Evolutionary conservation across 2,888 invertebrate genomes (phyloP).

Genomic region (Alsophila aescularia): DNA sequence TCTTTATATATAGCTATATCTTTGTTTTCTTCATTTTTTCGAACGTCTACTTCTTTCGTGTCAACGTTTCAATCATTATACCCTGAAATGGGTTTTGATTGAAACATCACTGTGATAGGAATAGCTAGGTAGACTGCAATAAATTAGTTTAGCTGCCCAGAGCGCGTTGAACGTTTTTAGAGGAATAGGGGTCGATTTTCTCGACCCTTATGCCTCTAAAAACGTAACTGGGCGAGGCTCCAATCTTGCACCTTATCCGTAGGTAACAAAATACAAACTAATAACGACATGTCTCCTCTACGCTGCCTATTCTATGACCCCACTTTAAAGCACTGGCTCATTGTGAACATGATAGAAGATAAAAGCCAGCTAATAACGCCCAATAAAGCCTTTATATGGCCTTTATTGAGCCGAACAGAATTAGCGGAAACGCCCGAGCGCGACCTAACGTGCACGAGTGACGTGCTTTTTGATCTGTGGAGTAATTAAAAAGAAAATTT

Average conservation of each 20-base stretch:
- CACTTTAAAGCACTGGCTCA: constrained; percentile 51
- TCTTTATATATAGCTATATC: too few relatives aligned
- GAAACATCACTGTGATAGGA: too few relatives aligned
- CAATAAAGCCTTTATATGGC: constrained; percentile 63
- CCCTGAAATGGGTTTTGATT: too few relatives aligned
- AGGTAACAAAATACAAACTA: neutral
- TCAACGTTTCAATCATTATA: too few relatives aligned
- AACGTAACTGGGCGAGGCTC: too few relatives aligned
- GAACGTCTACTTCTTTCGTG: too few relatives aligned
- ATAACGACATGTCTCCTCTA: neutral
- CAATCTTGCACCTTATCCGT: neutral
- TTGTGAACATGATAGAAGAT: constrained; percentile 59
- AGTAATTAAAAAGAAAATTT: constrained; percentile 50
- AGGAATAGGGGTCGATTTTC: too few relatives aligned
- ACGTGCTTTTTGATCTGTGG: constrained; percentile 36
- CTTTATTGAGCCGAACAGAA: constrained; percentile 63
- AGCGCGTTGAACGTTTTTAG: too few relatives aligned
- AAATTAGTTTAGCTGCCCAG: too few relatives aligned
- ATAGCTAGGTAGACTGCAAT: too few relatives aligned
- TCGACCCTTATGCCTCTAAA: too few relatives aligned
- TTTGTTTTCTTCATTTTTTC: too few relatives aligned
- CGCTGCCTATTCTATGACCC: constrained; percentile 33
- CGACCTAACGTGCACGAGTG: constrained; percentile 49
- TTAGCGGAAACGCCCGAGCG: constrained; percentile 54
- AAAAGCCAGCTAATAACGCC: constrained; percentile 60